phyloP scores from a whole-genome alignment of 2,888 invertebrate genomes.

The Tricholauxania praeusta region DNA sequence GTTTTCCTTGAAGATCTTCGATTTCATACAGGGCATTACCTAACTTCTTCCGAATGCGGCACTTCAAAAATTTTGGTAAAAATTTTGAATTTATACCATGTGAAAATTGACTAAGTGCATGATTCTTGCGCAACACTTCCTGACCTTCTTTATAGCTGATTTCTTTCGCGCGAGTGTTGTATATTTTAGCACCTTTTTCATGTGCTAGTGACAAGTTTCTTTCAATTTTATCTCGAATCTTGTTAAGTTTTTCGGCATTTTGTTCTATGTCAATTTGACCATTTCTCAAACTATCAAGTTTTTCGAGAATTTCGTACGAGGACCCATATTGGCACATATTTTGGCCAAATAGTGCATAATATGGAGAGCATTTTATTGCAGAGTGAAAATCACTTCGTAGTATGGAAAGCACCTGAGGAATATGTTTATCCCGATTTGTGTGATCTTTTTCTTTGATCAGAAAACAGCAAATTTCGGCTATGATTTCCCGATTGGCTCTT shows the following conservation, averaged over 20 bases:
- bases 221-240: background rate
- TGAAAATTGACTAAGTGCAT: background rate
- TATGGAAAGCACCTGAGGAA: conserved; percentile 20
- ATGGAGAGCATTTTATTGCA: conserved; percentile 24
- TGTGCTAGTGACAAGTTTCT: background rate
- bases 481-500: conserved; percentile 38
- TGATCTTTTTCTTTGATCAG: too few species aligned
- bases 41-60: too few species aligned
- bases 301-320: background rate
- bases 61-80: too few species aligned
- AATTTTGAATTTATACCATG: too few species aligned
- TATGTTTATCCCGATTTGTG: conserved; percentile 24
- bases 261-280: background rate
- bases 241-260: background rate
- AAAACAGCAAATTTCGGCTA: conserved; percentile 34
- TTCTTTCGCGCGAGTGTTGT: background rate
- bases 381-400: conserved; percentile 37
- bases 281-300: background rate
- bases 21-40: too few species aligned
- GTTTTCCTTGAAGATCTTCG: too few species aligned
- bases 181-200: too few species aligned
- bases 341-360: conserved; percentile 30
- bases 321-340: conserved; percentile 20
- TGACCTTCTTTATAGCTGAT: background rate
- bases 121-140: background rate